Evolutionary conservation across 2,113 vertebrate species (phyloP), one percentile per base, ranked within the genome.

Genomic region (Poeciliopsis prolifica): DNA sequence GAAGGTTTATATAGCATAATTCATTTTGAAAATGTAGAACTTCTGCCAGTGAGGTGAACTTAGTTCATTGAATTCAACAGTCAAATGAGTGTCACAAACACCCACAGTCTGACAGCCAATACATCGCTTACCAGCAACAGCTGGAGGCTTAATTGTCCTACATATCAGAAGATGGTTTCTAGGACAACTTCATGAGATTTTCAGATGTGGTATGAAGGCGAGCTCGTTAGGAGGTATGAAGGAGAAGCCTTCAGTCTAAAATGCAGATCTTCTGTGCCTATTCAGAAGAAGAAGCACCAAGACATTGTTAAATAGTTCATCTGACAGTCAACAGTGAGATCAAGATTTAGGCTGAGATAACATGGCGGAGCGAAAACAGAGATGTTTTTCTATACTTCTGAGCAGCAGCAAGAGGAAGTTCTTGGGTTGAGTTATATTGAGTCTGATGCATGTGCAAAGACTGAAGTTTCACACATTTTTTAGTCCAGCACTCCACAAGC

Each of bases 351-450:
- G 10, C 14, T 31, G 28, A 12, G 13, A 44, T 28, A 54, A 62
- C 1, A 15, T 42, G 40, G 40, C 6, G 9, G 17, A 22, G 3
- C 1, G 40, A 33, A n/a, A 19, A 0, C n/a, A 69, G 22, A 24
- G 11, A 4, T n/a, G 51, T 58, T 24, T 58, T 14, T 22, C 35
- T 66, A 62, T 51, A 37, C n/a, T n/a, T 61, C 22, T 70, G 64
- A 65, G 13, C 61, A 69, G 66, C 66, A 76, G 17, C 26, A 71
- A 81, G 84, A 90, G 84, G 81, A 88, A 88, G 79, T 61, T 15
- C 17, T 51, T 67, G 0, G 35, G 35, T 64, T 5, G 48, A 31
- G 61, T 29, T 75, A 66, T 72, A 64, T 65, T 76, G 1, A 70
- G 1, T 70, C 68, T 42, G 14, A 11, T 0, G 5, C 35, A 14